Evolutionary conservation across 2,888 invertebrate genomes (phyloP), one percentile per base, ranked within the genome.

Genomic region (Drosophila quinaria): DNA sequence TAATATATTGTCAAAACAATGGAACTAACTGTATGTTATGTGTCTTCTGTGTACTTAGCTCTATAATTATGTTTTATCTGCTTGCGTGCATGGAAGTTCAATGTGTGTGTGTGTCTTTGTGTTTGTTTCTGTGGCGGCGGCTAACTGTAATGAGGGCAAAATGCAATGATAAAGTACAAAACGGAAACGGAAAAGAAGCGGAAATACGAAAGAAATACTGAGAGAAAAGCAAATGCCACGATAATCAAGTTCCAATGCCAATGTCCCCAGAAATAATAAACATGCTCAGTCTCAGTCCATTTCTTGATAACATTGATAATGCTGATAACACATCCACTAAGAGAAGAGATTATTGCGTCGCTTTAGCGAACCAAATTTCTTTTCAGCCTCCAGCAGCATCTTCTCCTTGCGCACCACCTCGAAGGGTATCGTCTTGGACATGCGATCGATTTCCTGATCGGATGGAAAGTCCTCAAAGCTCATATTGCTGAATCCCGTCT

Each of bases 391-490:
- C 15, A 91, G 73, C 31, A 93, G 91, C 83, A 91, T 91, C 74
- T 94, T 94, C 37, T 93, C 93, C 78, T 93, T 94, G 42, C 94
- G 92, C 22, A 95, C 93, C 9, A 95, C 95, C 87, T 95, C 95
- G 81, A 95, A 95, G 0, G 95, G 95, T 54, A 94, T 94, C n/a
- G 93, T 92, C 67, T 90, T 89, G 17, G 92, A 90, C 74, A 90
- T 84, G 35, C 91, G 90, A 80, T 92, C 92, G 66, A 92, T 91
- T 68, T 94, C 94, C 82, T 95, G 95, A 82, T 95, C 95, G 29
- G 95, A 95, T 2, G 95, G 95, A 86, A 95, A 95, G 91, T 96
- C 96, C 90, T 96, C 96, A 82, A 96, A 96, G 87, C 96, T 96
- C 95, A 96, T 95, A 81, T 96, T 96, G 83, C 95, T 95, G 86